Percentiles rank a stretch among this genome's conserved stretches.
phyloP scores from a whole-genome alignment of 2,888 invertebrate genomes.

The Tiliacea citrago region DNA sequence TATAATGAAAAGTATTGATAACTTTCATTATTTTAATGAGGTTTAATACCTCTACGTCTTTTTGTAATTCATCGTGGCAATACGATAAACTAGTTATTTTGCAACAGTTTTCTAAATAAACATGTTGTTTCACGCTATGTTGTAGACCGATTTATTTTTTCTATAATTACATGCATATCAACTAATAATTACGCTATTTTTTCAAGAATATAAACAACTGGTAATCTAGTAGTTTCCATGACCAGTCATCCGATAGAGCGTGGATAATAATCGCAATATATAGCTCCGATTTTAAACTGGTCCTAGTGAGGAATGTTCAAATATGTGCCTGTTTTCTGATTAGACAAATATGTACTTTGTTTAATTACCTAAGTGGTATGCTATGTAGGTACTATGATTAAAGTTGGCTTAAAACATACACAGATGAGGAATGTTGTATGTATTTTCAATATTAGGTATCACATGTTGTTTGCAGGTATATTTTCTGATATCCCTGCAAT shows the following conservation, averaged over 20 bases:
- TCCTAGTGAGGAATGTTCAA: slow-evolving; percentile 50
- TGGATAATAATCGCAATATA: slow-evolving; percentile 58
- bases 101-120: slow-evolving; percentile 22
- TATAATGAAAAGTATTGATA: neutral
- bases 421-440: slow-evolving; percentile 13
- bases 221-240: slow-evolving; percentile 57
- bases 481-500: neutral
- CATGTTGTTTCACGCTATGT: slow-evolving; percentile 17
- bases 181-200: slow-evolving; percentile 38
- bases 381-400: slow-evolving; percentile 29
- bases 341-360: slow-evolving; percentile 47
- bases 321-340: slow-evolving; percentile 41
- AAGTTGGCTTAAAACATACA: slow-evolving; percentile 28
- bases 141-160: slow-evolving; percentile 23
- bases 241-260: slow-evolving; percentile 61
- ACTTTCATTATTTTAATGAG: no score
- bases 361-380: slow-evolving; percentile 50
- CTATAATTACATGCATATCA: slow-evolving; percentile 30
- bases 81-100: neutral
- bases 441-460: slow-evolving; percentile 21
- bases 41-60: no score
- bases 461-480: neutral
- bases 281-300: slow-evolving; percentile 46
- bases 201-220: slow-evolving; percentile 53
- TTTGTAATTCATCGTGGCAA: neutral